phyloP scores from a whole-genome alignment of 2,888 invertebrate species.

The Galerucella calmariensis region DNA sequence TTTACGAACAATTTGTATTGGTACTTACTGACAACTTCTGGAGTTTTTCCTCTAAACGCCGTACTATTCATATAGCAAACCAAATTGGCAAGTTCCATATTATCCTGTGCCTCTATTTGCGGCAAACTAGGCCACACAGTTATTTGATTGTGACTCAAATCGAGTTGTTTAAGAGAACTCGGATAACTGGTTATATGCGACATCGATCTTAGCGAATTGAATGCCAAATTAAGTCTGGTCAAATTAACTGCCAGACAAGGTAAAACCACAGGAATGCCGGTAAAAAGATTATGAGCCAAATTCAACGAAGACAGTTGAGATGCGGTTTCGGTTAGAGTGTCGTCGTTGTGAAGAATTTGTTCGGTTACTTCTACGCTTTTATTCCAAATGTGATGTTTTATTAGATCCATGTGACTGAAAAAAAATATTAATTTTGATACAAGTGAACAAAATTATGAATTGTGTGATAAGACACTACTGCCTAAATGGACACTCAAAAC shows the following conservation, averaged over 20 bases:
- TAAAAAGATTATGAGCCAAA: conserved; percentile 91
- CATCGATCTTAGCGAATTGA: conserved; percentile 84
- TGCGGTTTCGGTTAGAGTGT: conserved; percentile 69
- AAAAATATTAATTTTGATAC: neutral
- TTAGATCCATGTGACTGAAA: conserved; percentile 71
- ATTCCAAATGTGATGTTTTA: conserved; percentile 83
- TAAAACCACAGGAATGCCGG: conserved; percentile 85
- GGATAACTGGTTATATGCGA: conserved; percentile 93
- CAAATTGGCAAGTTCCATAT: conserved; percentile 74
- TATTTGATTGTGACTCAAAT: conserved; percentile 92
- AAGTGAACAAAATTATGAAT: conserved; percentile 30
- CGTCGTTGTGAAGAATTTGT: conserved; percentile 71
- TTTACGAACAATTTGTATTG: neutral
- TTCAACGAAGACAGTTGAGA: conserved; percentile 82
- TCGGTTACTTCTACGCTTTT: conserved; percentile 75
- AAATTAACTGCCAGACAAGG: conserved; percentile 91
- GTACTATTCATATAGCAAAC: conserved; percentile 71
- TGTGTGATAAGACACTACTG: too few relatives aligned
- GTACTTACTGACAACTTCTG: conserved; percentile 59
- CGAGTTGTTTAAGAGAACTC: conserved; percentile 87
- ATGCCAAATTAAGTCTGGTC: conserved; percentile 89
- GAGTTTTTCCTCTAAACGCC: conserved; percentile 57
- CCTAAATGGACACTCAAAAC: too few relatives aligned
- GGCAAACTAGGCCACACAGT: conserved; percentile 90
- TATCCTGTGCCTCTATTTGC: conserved; percentile 71